Conservation (phyloP, 2,888 invertebrate species). For the Mythimna loreyi region DNA sequence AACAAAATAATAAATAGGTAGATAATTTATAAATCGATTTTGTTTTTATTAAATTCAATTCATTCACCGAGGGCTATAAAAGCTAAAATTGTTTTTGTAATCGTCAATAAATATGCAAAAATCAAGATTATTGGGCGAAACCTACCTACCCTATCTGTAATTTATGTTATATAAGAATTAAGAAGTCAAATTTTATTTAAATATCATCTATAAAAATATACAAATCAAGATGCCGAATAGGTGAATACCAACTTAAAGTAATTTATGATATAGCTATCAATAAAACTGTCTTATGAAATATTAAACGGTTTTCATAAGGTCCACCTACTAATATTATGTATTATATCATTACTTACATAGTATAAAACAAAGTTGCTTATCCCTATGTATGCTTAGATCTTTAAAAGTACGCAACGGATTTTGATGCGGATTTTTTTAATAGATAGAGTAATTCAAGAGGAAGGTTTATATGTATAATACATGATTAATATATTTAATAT, state of each 20-base stretch:
- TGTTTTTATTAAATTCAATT: constrained; percentile 1
- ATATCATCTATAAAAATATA: neutral
- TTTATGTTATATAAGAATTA: neutral
- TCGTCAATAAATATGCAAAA: neutral
- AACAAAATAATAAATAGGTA: neutral
- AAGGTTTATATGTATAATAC: too few species aligned
- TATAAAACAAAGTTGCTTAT: too few species aligned
- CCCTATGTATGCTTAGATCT: too few species aligned
- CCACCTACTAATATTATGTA: neutral
- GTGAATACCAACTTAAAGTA: neutral
- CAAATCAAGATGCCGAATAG: neutral
- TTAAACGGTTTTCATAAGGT: neutral
- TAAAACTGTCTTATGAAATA: neutral
- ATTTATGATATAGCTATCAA: neutral
- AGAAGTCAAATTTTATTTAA: neutral
- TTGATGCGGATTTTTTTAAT: too few species aligned
- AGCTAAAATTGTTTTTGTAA: neutral
- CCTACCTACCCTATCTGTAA: too few species aligned
- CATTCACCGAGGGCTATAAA: neutral
- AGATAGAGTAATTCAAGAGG: too few species aligned
- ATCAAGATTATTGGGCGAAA: neutral
- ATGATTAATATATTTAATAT: too few species aligned
- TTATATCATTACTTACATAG: too few species aligned
- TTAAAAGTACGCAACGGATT: too few species aligned
- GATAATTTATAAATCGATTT: neutral